A percentile compares a stretch with the other conserved stretches of the same genome.
Evolutionary conservation across 2,888 invertebrate species (phyloP).

Genomic region (Myathropa florea): DNA sequence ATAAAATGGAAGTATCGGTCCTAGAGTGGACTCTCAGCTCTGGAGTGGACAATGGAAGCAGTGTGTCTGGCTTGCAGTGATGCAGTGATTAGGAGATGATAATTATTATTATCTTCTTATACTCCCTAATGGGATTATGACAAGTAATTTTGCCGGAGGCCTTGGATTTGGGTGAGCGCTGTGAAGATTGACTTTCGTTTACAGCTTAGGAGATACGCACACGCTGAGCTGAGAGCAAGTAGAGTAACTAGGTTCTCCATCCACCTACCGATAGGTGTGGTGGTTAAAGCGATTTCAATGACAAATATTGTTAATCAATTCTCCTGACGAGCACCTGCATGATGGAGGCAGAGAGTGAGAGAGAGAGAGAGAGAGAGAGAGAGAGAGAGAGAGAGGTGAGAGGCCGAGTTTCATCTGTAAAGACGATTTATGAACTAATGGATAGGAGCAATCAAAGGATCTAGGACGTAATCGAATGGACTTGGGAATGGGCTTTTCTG

Average conservation of each 20-base stretch:
- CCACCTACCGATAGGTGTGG: neutral
- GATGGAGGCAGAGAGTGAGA: too few relatives aligned
- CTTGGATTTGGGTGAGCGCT: neutral
- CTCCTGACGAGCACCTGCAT: too few relatives aligned
- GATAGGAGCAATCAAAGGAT: too few relatives aligned
- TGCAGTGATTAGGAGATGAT: slow-evolving; percentile 62
- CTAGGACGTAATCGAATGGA: too few relatives aligned
- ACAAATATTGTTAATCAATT: too few relatives aligned
- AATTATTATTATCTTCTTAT: slow-evolving; percentile 58
- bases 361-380: too few relatives aligned
- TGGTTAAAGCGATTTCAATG: neutral
- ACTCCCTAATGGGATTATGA: slow-evolving; percentile 62
- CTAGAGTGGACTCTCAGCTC: slow-evolving; percentile 18
- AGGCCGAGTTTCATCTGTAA: too few relatives aligned
- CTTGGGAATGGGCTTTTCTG: too few relatives aligned
- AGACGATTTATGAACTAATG: too few relatives aligned
- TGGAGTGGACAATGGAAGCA: slow-evolving; percentile 14
- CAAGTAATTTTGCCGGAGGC: slow-evolving; percentile 16
- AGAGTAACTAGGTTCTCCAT: neutral
- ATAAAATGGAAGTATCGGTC: slow-evolving; percentile 37
- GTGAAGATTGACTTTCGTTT: neutral
- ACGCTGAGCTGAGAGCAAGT: too few relatives aligned
- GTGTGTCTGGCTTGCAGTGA: slow-evolving; percentile 23
- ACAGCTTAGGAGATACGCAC: neutral
- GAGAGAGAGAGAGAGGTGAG: too few relatives aligned